Base-by-base conservation (phyloP, 2,888 invertebrate species). In the Phaedon cochleariae region DNA sequence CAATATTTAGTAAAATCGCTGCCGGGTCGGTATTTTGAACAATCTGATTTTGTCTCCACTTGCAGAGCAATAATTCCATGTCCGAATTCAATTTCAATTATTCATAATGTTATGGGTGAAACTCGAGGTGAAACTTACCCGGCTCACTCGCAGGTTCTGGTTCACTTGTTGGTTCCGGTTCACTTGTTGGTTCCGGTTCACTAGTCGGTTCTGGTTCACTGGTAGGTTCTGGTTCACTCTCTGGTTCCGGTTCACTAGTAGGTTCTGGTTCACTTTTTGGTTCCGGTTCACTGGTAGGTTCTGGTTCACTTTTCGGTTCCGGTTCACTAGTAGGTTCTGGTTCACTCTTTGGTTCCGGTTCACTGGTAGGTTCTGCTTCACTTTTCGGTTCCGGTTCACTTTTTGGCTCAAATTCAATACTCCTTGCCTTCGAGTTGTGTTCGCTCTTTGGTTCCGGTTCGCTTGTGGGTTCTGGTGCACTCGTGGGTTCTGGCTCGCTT, bases 401-500 rank as follows among this genome's bases (percentile, higher is more conserved):
- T 54, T 84, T 84, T 0, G 87, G 82, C 71, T 85, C 67, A 12
- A 85, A 81, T 76, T 83, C 82, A 0, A n/a, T n/a, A n/a, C n/a
- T n/a, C n/a, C n/a, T n/a, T 17, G 15, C 4, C 1, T 52, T 5
- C 46, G 26, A 7, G 3, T 26, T 7, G 7, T 83, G 77, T 73
- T 82, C 80, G 1, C 80, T 77, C 55, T 84, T 84, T 0, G 87
- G 82, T 72, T 85, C 68, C 10, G 85, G 81, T 76, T 83, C 82
- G 0, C 53, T 57, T n/a, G 48, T 48, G 17, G 63, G 60, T 29
- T 62, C 53, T 10, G 73, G 70, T 71, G 70, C 75, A 9, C 48
- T 59, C 4, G 85, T 55, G 7, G 86, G 83, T 70, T 77, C 72
- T 1, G 82, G 85, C 64, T 74, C 65, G 83, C 84, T 0, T 83